These are phyloP conservation scores for Drosophila leonis DNA, from an alignment of 2,888 invertebrate species.

Conservation along the genomic window DNA sequence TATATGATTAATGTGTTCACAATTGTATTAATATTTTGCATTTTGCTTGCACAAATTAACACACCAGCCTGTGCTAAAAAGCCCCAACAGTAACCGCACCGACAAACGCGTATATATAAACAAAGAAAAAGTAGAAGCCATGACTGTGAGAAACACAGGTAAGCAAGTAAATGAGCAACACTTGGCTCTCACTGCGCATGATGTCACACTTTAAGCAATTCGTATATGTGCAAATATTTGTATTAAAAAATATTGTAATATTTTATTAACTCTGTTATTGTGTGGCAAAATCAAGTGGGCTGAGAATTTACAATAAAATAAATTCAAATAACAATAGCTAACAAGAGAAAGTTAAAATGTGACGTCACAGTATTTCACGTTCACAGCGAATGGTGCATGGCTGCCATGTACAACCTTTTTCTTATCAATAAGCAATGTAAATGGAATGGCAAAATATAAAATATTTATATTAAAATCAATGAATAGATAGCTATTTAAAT, in stretches of 20 bases:
- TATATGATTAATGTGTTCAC: conserved; percentile 35
- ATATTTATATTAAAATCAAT: not conserved
- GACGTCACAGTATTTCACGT: conserved; percentile 31
- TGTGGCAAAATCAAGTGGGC: rapidly evolving
- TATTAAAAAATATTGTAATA: not conserved
- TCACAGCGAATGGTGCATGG: not conserved
- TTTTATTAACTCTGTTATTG: too few species aligned
- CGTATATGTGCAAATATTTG: not conserved
- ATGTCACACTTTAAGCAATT: conserved; percentile 40
- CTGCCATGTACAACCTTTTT: conserved; percentile 26
- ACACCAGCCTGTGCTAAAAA: conserved; percentile 39
- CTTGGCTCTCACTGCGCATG: conserved; percentile 51
- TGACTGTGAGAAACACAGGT: conserved; percentile 34
- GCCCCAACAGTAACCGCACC: conserved; percentile 54
- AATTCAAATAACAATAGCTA: not conserved
- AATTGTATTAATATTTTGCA: conserved; percentile 49
- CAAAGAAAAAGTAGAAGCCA: conserved; percentile 68
- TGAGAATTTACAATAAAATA: not conserved
- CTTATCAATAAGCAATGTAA: conserved; percentile 4
- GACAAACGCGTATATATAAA: conserved; percentile 65
- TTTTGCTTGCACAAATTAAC: conserved; percentile 53
- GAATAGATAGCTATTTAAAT: too few species aligned
- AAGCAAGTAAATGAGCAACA: conserved; percentile 17
- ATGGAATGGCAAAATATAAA: conserved; percentile 8
- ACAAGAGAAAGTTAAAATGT: not conserved